A percentile compares a stretch with the other conserved stretches of the same genome.
Evolutionary conservation across 2,888 invertebrate genomes (phyloP).

Genomic region (Apotomis betuletana): DNA sequence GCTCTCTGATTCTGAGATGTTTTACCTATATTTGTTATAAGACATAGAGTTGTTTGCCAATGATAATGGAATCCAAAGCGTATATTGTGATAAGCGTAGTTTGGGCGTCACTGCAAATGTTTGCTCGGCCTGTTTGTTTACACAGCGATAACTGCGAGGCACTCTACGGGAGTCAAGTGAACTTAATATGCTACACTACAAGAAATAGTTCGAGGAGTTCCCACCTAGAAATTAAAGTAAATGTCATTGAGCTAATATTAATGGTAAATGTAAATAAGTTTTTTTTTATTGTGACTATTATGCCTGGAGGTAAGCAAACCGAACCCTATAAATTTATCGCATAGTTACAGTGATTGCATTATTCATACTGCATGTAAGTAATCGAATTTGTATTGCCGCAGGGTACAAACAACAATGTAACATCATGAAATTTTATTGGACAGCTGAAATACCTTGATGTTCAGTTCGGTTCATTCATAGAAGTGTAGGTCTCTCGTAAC

Average conservation of each 20-base stretch:
- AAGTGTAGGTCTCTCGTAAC: too few relatives aligned
- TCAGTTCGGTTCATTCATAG: too few relatives aligned
- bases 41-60: constrained; percentile 19
- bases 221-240: background rate
- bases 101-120: constrained; percentile 50
- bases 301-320: too few relatives aligned
- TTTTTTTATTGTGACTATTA: too few relatives aligned
- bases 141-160: constrained; percentile 55
- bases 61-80: constrained; percentile 27
- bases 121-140: constrained; percentile 58
- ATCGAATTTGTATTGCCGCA: too few relatives aligned
- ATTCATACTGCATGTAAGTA: too few relatives aligned
- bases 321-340: too few relatives aligned
- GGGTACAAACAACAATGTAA: too few relatives aligned
- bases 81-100: constrained; percentile 39
- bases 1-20: background rate
- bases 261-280: too few relatives aligned
- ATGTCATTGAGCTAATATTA: background rate
- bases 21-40: background rate
- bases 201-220: background rate
- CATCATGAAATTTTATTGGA: too few relatives aligned
- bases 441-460: too few relatives aligned
- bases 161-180: constrained; percentile 53
- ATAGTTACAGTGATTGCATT: too few relatives aligned
- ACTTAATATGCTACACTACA: constrained; percentile 37